These are phyloP conservation scores for Dryobotodes eremita DNA, from an alignment of 2,888 invertebrate species.

Conservation along the genomic window DNA sequence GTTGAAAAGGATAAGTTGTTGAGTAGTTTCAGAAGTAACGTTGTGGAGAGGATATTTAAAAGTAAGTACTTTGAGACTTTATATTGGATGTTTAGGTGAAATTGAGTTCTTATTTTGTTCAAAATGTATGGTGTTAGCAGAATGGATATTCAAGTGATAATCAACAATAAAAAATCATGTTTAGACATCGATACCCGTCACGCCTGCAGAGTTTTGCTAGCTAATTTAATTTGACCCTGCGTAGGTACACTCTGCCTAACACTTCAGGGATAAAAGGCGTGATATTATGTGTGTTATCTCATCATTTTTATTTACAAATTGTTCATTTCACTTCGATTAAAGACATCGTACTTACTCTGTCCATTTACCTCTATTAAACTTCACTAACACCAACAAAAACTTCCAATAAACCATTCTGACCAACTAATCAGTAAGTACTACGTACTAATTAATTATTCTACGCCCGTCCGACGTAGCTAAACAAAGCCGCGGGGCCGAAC, in stretches of 20 bases:
- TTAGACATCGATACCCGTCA: too few species aligned
- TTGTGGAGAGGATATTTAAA: conserved; percentile 27
- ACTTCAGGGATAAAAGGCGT: too few species aligned
- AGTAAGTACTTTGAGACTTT: conserved; percentile 17
- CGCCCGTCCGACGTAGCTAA: conserved; percentile 21
- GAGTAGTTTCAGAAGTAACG: conserved; percentile 36
- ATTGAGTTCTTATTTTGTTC: too few species aligned
- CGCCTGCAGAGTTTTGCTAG: too few species aligned
- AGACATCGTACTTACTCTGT: background rate
- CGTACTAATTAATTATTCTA: conserved; percentile 50
- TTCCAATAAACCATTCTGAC: too few species aligned
- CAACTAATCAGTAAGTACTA: conserved; percentile 42
- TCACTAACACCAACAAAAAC: background rate
- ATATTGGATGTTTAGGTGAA: conserved; percentile 17
- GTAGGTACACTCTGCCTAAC: too few species aligned
- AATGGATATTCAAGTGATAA: too few species aligned
- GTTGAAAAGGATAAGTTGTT: conserved; percentile 24
- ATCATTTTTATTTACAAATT: background rate
- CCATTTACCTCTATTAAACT: background rate
- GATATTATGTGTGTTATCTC: too few species aligned
- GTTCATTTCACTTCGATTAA: background rate
- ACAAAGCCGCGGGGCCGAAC: conserved; percentile 25
- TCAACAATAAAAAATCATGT: too few species aligned
- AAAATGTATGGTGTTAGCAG: too few species aligned
- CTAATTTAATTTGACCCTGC: too few species aligned